phyloP scores from a whole-genome alignment of 2,113 vertebrate species.

The Pterophyllum scalare region DNA sequence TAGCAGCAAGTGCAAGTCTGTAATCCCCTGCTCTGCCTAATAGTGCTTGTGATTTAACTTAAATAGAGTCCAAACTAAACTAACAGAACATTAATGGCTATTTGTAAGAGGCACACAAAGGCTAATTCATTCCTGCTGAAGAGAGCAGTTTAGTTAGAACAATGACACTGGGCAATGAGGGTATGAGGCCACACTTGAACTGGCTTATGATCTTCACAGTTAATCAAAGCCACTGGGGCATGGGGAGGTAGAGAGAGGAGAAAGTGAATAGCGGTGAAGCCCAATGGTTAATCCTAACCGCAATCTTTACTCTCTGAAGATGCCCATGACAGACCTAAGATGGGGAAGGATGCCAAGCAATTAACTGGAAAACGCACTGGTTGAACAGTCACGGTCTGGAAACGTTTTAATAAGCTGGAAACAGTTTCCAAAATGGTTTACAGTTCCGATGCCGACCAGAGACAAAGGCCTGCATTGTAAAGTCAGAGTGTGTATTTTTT shows the following conservation, averaged over 20 bases:
- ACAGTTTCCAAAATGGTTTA: slow-evolving; percentile 85
- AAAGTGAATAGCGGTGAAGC: not conserved
- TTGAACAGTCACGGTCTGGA: slow-evolving; percentile 82
- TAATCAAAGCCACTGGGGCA: slow-evolving; percentile 34
- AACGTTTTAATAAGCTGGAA: slow-evolving; percentile 86
- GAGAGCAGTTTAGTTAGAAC: slow-evolving; percentile 45
- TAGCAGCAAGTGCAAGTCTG: slow-evolving; percentile 25
- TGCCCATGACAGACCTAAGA: slow-evolving; percentile 67
- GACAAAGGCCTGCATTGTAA: slow-evolving; percentile 84
- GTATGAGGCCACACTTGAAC: slow-evolving; percentile 35
- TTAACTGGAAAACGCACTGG: slow-evolving; percentile 79
- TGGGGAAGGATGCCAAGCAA: slow-evolving; percentile 77
- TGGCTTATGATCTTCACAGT: slow-evolving; percentile 29
- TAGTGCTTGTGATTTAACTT: slow-evolving; percentile 52
- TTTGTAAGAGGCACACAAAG: slow-evolving; percentile 50
- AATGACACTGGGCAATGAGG: slow-evolving; percentile 39
- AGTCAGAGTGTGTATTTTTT: slow-evolving; percentile 71
- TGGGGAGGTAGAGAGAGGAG: not conserved
- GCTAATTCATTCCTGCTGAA: slow-evolving; percentile 51
- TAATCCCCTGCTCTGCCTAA: slow-evolving; percentile 34
- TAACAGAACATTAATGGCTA: slow-evolving; percentile 54
- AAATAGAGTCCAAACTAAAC: slow-evolving; percentile 57
- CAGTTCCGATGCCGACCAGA: slow-evolving; percentile 76
- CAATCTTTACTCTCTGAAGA: slow-evolving; percentile 67
- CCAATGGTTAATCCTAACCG: slow-evolving; percentile 43